Percentiles rank a stretch among this genome's conserved stretches.
phyloP scores from a whole-genome alignment of 2,113 vertebrate genomes.

The Anoplopoma fimbria region DNA sequence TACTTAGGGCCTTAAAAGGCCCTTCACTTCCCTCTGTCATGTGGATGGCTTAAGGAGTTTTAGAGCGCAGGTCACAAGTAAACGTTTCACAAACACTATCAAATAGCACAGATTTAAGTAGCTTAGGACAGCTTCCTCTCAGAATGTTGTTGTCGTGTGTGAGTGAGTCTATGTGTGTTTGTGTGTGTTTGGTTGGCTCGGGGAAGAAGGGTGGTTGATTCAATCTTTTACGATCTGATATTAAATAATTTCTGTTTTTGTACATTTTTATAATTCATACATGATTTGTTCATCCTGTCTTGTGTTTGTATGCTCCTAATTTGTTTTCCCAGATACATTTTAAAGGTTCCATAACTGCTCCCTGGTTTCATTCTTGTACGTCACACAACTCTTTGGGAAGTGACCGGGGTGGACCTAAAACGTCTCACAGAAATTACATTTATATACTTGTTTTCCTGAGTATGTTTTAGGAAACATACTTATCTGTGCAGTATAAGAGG shows the following conservation, averaged over 20 bases:
- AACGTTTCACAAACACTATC: constrained; percentile 85
- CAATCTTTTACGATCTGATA: constrained; percentile 11
- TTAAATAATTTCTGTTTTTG: neutral
- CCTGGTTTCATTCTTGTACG: neutral
- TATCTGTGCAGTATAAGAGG: neutral
- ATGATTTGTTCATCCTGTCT: neutral
- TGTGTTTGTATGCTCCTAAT: neutral
- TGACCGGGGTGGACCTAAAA: neutral
- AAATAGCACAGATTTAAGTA: constrained; percentile 82
- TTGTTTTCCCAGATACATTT: neutral
- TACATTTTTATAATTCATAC: neutral
- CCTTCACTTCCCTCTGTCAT: constrained; percentile 77
- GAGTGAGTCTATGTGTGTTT: constrained; percentile 8
- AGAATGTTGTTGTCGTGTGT: constrained; percentile 40
- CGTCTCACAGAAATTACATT: neutral
- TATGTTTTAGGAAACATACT: neutral
- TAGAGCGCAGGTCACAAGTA: constrained; percentile 82
- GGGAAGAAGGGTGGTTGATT: neutral
- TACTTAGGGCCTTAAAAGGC: constrained; percentile 84
- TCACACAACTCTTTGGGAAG: neutral
- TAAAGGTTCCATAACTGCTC: neutral
- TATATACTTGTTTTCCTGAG: neutral
- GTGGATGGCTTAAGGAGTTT: constrained; percentile 81
- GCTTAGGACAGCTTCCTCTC: constrained; percentile 79
- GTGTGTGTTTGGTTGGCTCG: neutral